These are phyloP conservation scores for Trichogramma pretiosum DNA, from an alignment of 1,140 invertebrate species.

Conservation along the genomic window DNA sequence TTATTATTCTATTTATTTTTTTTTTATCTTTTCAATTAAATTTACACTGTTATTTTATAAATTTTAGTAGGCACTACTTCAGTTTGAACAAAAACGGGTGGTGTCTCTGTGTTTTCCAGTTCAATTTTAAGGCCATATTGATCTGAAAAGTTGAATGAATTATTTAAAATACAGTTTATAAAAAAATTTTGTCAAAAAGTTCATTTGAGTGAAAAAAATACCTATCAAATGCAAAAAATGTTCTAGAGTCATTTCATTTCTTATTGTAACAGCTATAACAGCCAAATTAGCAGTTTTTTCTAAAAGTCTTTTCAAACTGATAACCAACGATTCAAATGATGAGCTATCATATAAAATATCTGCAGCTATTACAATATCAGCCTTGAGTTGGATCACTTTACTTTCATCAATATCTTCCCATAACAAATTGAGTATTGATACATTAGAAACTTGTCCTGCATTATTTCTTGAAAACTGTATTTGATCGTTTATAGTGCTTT, in stretches of 20 bases:
- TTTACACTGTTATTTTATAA: too few species aligned
- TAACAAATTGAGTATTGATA: conserved; percentile 39
- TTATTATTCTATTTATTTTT: conserved; percentile 13
- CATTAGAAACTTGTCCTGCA: conserved; percentile 17
- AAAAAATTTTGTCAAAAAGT: too few species aligned
- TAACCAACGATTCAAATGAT: conserved; percentile 37
- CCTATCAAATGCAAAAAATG: conserved; percentile 40
- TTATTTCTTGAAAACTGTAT: conserved; percentile 5
- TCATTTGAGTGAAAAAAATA: too few species aligned
- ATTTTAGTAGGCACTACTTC: conserved; percentile 27
- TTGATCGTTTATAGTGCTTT: conserved; percentile 1
- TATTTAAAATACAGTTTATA: too few species aligned
- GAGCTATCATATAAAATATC: conserved; percentile 48
- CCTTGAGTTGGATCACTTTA: conserved; percentile 15
- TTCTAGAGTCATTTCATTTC: conserved; percentile 43
- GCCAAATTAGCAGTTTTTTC: conserved; percentile 26
- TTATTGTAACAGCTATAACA: conserved; percentile 44
- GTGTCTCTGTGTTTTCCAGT: conserved; percentile 23
- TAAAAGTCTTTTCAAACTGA: conserved; percentile 37
- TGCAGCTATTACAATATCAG: conserved; percentile 46
- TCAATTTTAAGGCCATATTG: conserved; percentile 26
- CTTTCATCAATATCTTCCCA: conserved; percentile 44
- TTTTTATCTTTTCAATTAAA: conserved; percentile 32
- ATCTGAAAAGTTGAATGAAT: conserved; percentile 26
- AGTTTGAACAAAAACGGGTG: conserved; percentile 22